These are phyloP conservation scores for Hypsibius dujardini DNA, from an alignment of 1,140 invertebrate genomes.

Conservation along the genomic window DNA sequence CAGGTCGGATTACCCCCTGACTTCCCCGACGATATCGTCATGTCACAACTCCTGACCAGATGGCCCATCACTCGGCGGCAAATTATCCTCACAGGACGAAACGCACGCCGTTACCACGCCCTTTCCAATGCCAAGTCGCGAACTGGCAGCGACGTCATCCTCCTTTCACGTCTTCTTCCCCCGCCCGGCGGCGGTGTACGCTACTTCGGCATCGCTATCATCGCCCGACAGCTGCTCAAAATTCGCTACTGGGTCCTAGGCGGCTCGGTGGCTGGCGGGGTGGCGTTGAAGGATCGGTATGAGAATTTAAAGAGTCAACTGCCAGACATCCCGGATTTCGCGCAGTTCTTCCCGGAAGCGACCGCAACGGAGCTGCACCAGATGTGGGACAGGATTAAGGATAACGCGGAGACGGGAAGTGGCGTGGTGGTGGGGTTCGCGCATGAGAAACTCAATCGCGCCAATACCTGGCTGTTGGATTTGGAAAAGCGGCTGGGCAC, in stretches of 20 bases:
- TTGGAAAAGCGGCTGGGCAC: background rate
- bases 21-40: too few relatives aligned
- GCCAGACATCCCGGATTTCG: constrained; percentile 5
- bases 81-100: background rate
- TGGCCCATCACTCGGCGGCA: too few relatives aligned
- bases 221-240: constrained; percentile 12
- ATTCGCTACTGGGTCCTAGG: constrained; percentile 10
- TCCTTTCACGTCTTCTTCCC: background rate
- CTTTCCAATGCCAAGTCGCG: background rate
- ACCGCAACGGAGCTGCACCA: background rate
- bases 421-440: background rate
- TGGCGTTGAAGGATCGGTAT: constrained; percentile 11
- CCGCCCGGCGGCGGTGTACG: background rate
- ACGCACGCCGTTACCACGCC: background rate
- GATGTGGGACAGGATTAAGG: constrained; percentile 3
- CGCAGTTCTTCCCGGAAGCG: constrained; percentile 12
- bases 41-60: too few relatives aligned
- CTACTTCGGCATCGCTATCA: background rate
- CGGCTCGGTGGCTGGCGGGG: background rate
- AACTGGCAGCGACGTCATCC: background rate
- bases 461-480: constrained; percentile 15
- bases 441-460: constrained; percentile 2
- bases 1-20: too few relatives aligned
- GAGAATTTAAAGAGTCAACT: background rate
- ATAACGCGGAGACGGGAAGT: background rate